Base-by-base conservation (phyloP, 2,113 vertebrate genomes). In the Aythya baeri region DNA sequence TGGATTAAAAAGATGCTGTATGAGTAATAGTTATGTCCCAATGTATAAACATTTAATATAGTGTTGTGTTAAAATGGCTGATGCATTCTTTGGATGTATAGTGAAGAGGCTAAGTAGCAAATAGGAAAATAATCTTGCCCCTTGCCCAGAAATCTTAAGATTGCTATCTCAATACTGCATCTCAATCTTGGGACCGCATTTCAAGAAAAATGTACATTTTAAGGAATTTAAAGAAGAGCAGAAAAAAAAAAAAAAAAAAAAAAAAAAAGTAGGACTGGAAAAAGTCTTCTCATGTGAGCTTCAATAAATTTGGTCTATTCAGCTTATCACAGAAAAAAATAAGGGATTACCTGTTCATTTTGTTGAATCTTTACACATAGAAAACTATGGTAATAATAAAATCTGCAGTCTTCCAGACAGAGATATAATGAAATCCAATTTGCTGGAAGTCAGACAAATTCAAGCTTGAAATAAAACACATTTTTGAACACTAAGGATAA, bases 371-470 rank as follows among this genome's bases (percentile, higher is more conserved):
- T 87, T 82, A 82, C 43, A 79, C 66, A 52, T 65, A 32, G 66
- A 85, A 85, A 93, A 43, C 71, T 93, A 84, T 87, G 84, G 79
- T 93, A 95, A 95, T 91, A 66, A 89, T 57, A 91, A 91, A 78
- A 75, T 94, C 84, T 95, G 14, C n/a, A 86, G 77, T 57, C 81
- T 89, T 94, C 57, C 62, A 89, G 89, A 27, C 44, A 88, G 77
- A 81, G 57, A 79, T 95, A 81, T 44, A 87, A 68, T 55, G 32
- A 91, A 94, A 96, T 89, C 57, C 74, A 95, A 65, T 91, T 89
- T 93, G 12, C 66, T 91, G 38, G 81, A 92, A 94, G 58, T 84
- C 61, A 68, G 74, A 78, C 20, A 89, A 94, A 89, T 87, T 82
- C 34, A 79, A 82, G 9, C 61, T 85, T 89, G 43, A 95, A 87